These are phyloP conservation scores for Euborellia annulipes DNA, from an alignment of 1,140 invertebrate genomes.

Conservation along the genomic window DNA sequence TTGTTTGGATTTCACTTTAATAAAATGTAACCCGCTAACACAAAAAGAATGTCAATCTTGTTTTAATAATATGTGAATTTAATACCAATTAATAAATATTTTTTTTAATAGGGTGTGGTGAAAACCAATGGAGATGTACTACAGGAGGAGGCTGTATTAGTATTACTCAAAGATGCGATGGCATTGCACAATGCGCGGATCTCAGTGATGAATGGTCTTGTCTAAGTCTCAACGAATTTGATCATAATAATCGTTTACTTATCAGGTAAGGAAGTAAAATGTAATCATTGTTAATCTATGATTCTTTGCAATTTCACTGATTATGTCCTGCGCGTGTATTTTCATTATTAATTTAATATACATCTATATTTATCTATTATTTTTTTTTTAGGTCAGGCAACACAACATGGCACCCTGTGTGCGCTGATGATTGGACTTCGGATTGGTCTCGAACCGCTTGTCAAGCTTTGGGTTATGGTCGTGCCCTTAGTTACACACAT, in stretches of 20 bases:
- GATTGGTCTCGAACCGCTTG: conserved; percentile 37
- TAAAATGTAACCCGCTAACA: too few species aligned
- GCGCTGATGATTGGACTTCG: conserved; percentile 34
- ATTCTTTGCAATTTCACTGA: too few species aligned
- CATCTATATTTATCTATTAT: too few species aligned
- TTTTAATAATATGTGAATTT: too few species aligned
- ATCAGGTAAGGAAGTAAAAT: conserved; percentile 12
- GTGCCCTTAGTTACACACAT: background rate
- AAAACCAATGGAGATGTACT: conserved; percentile 38
- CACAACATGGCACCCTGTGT: conserved; percentile 30
- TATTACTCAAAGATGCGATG: conserved; percentile 36
- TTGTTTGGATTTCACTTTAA: too few species aligned
- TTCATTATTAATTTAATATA: too few species aligned
- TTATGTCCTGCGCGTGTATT: too few species aligned
- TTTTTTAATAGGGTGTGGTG: conserved; percentile 29
- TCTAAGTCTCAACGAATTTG: conserved; percentile 19
- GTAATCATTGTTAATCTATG: too few species aligned
- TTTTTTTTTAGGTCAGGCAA: conserved; percentile 14
- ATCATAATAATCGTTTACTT: conserved; percentile 10
- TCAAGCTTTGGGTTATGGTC: conserved; percentile 31
- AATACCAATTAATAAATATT: too few species aligned
- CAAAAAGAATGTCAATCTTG: too few species aligned
- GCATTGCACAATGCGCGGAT: conserved; percentile 41
- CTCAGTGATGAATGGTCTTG: conserved; percentile 47
- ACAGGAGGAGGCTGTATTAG: conserved; percentile 38